Evolutionary conservation across 2,888 invertebrate genomes (phyloP).

Genomic region (Dascillus cervinus): DNA sequence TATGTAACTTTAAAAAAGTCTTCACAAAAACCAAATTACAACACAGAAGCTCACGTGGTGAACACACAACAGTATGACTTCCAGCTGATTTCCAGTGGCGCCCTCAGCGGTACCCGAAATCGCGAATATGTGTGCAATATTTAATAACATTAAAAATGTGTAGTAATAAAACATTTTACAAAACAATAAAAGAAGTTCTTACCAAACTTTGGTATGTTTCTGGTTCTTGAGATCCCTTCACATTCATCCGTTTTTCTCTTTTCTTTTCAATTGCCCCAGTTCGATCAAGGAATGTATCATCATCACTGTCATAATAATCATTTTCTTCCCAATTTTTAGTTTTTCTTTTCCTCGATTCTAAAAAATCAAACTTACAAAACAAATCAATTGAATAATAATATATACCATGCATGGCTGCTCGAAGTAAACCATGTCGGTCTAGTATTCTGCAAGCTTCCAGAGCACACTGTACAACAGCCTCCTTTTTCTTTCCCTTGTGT

Average conservation of each 20-base stretch:
- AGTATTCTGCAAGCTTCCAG: constrained; percentile 89
- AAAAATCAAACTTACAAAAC: too few species aligned
- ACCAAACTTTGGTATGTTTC: constrained; percentile 64
- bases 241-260: constrained; percentile 67
- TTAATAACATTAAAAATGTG: too few species aligned
- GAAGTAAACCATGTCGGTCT: constrained; percentile 77
- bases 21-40: too few species aligned
- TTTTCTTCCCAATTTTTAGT: constrained; percentile 74
- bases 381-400: too few species aligned
- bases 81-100: too few species aligned
- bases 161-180: constrained; percentile 12
- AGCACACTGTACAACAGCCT: constrained; percentile 87
- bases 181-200: constrained; percentile 24
- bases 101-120: too few species aligned
- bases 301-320: constrained; percentile 90
- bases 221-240: constrained; percentile 51
- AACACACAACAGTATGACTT: too few species aligned
- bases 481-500: constrained; percentile 89
- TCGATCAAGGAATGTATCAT: constrained; percentile 90
- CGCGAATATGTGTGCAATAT: too few species aligned
- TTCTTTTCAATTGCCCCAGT: constrained; percentile 90
- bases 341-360: constrained; percentile 76
- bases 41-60: too few species aligned
- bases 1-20: too few species aligned
- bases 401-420: constrained; percentile 80